Conservation (phyloP, 2,113 vertebrate species). For the Ondatra zibethicus region DNA sequence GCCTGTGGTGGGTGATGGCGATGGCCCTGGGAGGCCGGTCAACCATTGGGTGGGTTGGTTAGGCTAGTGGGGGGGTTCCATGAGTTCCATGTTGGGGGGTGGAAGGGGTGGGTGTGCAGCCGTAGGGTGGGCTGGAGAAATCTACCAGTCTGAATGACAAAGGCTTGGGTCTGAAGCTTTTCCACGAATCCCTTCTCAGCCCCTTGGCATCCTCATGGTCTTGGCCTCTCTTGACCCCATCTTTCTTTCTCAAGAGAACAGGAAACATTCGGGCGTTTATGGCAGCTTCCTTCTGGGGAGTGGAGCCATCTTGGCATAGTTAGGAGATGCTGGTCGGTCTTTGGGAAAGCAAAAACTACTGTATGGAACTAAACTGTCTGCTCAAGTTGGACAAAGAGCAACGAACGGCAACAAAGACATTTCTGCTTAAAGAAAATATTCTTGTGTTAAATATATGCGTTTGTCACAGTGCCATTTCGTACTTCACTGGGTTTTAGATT, state of each 20-base stretch:
- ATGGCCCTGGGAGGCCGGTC: conserved; percentile 48
- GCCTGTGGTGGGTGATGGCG: conserved; percentile 55
- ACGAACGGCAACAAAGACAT: conserved; percentile 7
- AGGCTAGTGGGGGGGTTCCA: background rate
- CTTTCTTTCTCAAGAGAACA: conserved; percentile 9
- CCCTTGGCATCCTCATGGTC: background rate
- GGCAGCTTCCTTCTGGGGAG: background rate
- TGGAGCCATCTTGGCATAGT: background rate
- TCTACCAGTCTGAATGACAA: conserved; percentile 37
- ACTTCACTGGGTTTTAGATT: conserved; percentile 49
- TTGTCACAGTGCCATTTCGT: background rate
- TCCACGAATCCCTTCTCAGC: background rate
- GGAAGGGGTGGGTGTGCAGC: background rate
- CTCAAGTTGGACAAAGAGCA: conserved; percentile 48
- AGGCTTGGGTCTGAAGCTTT: conserved; percentile 27
- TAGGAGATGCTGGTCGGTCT: background rate
- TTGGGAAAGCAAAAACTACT: conserved; percentile 12
- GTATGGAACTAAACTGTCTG: background rate
- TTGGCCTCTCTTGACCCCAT: conserved; percentile 20
- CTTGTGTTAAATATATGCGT: background rate
- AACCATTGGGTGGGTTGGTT: conserved; percentile 37
- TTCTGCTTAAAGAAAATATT: conserved; percentile 9
- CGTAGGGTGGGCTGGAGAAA: conserved; percentile 24
- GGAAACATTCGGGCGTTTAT: background rate
- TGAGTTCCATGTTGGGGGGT: background rate